phyloP scores from a whole-genome alignment of 2,797 vertebrate species.

The Pelochelys cantorii region DNA sequence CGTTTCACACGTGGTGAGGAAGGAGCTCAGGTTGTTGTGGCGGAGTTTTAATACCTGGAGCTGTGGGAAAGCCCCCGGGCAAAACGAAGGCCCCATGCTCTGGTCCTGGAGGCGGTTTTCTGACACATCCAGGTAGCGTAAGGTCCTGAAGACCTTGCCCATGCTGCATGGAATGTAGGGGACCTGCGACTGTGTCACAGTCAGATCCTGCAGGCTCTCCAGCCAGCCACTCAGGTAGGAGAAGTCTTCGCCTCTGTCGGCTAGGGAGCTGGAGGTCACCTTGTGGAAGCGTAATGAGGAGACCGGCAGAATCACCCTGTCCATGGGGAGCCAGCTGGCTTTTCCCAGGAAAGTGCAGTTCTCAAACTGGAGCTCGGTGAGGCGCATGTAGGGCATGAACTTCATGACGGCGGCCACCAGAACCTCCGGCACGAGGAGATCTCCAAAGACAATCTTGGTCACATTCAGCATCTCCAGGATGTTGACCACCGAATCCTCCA shows the following conservation, averaged over 20 bases:
- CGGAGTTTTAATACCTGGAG: slow-evolving; percentile 71
- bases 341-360: slow-evolving; percentile 64
- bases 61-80: slow-evolving; percentile 70
- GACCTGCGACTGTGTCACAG: slow-evolving; percentile 46
- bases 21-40: slow-evolving; percentile 64
- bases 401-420: slow-evolving; percentile 64
- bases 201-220: slow-evolving; percentile 66
- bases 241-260: background rate
- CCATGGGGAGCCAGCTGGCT: background rate
- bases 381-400: slow-evolving; percentile 68
- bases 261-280: slow-evolving; percentile 32
- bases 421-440: slow-evolving; percentile 64
- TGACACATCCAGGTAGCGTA: slow-evolving; percentile 75
- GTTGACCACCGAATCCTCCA: background rate
- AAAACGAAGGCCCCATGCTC: slow-evolving; percentile 44
- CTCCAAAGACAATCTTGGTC: slow-evolving; percentile 67
- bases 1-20: background rate
- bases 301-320: background rate
- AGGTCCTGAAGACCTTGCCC: slow-evolving; percentile 29
- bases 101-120: slow-evolving; percentile 70
- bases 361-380: slow-evolving; percentile 74
- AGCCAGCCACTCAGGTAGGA: slow-evolving; percentile 69
- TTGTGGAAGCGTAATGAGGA: slow-evolving; percentile 72
- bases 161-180: slow-evolving; percentile 67
- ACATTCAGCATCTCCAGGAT: slow-evolving; percentile 30